phyloP scores from a whole-genome alignment of 2,797 vertebrate species.

The Lemur catta region DNA sequence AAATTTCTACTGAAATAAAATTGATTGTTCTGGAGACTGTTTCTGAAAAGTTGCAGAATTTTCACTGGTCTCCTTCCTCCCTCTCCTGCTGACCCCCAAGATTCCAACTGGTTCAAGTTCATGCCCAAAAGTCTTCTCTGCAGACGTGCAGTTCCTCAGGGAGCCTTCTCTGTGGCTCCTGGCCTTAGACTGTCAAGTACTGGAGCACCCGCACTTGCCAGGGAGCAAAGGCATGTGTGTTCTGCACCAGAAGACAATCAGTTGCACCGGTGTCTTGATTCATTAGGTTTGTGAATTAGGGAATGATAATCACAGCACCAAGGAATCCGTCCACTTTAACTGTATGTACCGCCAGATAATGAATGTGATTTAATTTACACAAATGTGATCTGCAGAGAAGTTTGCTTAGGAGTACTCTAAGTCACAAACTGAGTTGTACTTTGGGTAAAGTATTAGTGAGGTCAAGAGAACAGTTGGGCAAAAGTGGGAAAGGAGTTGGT shows the following conservation, averaged over 20 bases:
- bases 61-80: fast-evolving
- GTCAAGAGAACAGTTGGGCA: not conserved
- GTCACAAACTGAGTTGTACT: not conserved
- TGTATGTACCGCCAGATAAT: not conserved
- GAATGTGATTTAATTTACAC: not conserved
- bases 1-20: not conserved
- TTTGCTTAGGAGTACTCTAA: not conserved
- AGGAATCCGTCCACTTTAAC: not conserved
- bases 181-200: not conserved
- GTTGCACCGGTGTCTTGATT: not conserved
- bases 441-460: not conserved
- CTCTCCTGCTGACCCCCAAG: not conserved
- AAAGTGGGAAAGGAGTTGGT: not conserved
- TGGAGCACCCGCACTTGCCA: not conserved
- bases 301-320: not conserved
- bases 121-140: not conserved
- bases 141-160: not conserved
- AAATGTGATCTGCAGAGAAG: not conserved
- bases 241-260: not conserved
- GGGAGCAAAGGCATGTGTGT: not conserved
- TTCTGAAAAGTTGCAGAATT: not conserved
- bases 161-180: not conserved
- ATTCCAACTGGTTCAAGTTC: not conserved
- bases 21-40: not conserved
- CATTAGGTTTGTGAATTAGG: not conserved